Conservation (phyloP, 2,888 invertebrate genomes). For the Tiliacea aurago region DNA sequence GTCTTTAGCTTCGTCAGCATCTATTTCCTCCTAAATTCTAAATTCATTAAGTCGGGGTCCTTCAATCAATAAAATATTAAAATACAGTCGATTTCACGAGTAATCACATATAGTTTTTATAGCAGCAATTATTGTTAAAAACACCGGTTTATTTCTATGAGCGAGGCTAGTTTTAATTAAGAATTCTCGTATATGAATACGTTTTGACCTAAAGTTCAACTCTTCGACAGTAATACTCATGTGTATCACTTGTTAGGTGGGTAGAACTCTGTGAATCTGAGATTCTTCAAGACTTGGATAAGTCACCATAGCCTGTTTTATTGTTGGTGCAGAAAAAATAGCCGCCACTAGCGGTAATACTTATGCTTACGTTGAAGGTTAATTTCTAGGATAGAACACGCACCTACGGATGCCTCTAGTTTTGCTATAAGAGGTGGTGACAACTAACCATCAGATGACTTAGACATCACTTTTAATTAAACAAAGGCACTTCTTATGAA, state of each 20-base stretch:
- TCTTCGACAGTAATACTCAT: slow-evolving; percentile 25
- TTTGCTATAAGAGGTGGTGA: background rate
- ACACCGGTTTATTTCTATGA: slow-evolving; percentile 64
- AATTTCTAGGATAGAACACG: too few species aligned
- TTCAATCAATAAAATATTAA: slow-evolving; percentile 62
- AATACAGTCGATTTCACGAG: slow-evolving; percentile 68
- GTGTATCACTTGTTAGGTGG: background rate
- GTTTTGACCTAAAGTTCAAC: slow-evolving; percentile 50
- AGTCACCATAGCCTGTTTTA: background rate
- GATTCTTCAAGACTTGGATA: background rate
- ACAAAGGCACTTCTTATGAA: background rate
- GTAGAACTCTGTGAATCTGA: background rate
- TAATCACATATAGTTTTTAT: slow-evolving; percentile 73
- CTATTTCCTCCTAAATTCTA: slow-evolving; percentile 31
- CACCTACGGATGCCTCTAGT: background rate
- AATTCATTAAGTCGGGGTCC: slow-evolving; percentile 55
- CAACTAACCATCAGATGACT: background rate
- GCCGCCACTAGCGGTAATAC: background rate
- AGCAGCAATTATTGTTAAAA: slow-evolving; percentile 74
- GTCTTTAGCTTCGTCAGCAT: background rate
- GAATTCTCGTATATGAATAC: slow-evolving; percentile 47
- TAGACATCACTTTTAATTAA: background rate
- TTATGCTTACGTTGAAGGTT: background rate
- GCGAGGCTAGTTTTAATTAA: slow-evolving; percentile 57
- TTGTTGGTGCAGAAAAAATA: background rate